Conservation (phyloP, 2,888 invertebrate species). For the Pollenia labialis region DNA sequence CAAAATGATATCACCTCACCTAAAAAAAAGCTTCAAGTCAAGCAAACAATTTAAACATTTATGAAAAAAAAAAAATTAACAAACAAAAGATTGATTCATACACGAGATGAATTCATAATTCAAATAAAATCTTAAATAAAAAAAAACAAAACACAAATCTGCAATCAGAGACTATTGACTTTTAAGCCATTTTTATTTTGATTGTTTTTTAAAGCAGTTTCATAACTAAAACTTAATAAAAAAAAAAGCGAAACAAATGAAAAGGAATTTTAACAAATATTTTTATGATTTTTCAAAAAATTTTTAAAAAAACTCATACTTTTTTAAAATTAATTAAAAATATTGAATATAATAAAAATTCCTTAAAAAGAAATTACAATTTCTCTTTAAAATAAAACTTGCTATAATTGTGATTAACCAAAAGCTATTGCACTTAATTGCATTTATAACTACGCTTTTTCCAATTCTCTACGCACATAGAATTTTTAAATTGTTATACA, state of each 20-base stretch:
- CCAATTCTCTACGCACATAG: conserved; percentile 59
- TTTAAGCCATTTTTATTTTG: not conserved
- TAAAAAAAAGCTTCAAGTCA: conserved; percentile 35
- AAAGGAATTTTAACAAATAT: not conserved
- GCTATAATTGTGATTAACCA: not conserved
- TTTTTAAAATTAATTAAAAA: not conserved
- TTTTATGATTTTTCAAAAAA: not conserved
- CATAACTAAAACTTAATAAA: not conserved
- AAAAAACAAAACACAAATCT: not conserved
- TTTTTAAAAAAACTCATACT: not conserved
- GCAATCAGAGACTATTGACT: conserved; percentile 42
- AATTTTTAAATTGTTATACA: conserved; percentile 45
- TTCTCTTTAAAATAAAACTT: not conserved
- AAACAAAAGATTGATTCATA: conserved; percentile 57
- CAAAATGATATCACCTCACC: conserved; percentile 71
- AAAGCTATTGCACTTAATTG: not conserved
- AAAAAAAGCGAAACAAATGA: not conserved
- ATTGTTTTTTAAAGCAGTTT: not conserved
- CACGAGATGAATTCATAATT: conserved; percentile 68
- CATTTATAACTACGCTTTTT: not conserved
- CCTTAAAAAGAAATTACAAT: not conserved
- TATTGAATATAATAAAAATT: conserved; percentile 13
- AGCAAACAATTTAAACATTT: conserved; percentile 15
- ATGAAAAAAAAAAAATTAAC: conserved; percentile 5
- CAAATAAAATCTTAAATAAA: conserved; percentile 4